Conservation (phyloP, 35 echinoderm and acorn worm genomes). For the Ophiothrix spiculata region DNA sequence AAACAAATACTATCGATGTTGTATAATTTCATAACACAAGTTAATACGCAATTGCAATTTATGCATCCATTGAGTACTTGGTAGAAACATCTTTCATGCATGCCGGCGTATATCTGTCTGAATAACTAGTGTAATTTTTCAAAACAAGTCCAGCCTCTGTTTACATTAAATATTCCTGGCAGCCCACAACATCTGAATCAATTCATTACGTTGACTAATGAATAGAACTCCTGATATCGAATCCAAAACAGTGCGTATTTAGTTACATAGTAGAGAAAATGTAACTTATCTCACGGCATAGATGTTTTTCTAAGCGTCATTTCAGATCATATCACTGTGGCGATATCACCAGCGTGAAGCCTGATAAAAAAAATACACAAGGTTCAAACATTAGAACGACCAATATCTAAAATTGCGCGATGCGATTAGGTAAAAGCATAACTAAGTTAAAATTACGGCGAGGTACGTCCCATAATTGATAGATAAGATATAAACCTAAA, state of each 20-base stretch:
- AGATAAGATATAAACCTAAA: background rate
- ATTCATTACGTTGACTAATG: background rate
- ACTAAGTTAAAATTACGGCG: background rate
- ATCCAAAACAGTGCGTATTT: background rate
- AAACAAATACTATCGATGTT: background rate
- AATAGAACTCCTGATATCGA: background rate
- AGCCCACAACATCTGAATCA: background rate
- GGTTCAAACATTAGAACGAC: background rate
- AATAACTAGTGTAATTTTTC: slow-evolving; percentile 3
- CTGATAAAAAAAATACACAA: background rate
- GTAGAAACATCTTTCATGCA: too few relatives aligned
- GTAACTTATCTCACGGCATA: background rate
- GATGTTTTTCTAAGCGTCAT: background rate
- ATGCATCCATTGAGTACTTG: too few relatives aligned
- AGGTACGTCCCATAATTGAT: background rate
- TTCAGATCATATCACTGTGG: background rate
- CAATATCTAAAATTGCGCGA: background rate
- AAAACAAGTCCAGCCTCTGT: background rate
- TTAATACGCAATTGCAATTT: background rate
- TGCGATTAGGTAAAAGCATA: background rate
- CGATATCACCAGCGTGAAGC: background rate
- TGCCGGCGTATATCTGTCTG: background rate
- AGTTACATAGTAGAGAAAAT: background rate
- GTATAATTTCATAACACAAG: background rate
- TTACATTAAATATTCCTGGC: background rate